A percentile compares a stretch with the other conserved stretches of the same genome.
These are phyloP conservation scores for Cladopsammia gracilis DNA, from an alignment of 64 coral and sea anemone species.

Conservation along the genomic window DNA sequence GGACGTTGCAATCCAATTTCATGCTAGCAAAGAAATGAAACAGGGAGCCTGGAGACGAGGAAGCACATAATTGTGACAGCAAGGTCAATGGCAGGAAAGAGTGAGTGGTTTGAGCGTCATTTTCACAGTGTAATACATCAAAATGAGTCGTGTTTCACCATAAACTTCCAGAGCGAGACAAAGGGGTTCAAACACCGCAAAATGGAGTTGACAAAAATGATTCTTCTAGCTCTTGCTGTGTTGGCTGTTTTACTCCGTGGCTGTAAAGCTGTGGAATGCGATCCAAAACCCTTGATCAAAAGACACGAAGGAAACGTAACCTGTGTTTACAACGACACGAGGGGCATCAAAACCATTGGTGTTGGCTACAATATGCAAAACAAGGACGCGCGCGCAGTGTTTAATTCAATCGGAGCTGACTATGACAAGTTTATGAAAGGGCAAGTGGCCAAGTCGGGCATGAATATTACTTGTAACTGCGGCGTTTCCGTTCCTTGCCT, in stretches of 20 bases:
- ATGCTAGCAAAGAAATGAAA: too few species aligned
- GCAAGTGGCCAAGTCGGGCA: constrained; percentile 34
- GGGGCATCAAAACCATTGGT: constrained; percentile 81
- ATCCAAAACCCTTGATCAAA: constrained; percentile 78
- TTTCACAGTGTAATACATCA: too few species aligned
- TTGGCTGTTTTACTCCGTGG: neutral
- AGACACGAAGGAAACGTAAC: constrained; percentile 47
- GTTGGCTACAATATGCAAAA: constrained; percentile 88
- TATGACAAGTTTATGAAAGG: constrained; percentile 80
- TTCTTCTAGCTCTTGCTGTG: neutral
- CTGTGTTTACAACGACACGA: constrained; percentile 78
- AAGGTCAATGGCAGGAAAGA: too few species aligned
- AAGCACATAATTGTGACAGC: too few species aligned
- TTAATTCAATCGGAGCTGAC: constrained; percentile 75
- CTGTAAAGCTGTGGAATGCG: neutral
- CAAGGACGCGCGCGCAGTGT: constrained; percentile 43
- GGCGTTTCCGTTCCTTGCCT: constrained; percentile 66
- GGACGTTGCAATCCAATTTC: too few species aligned
- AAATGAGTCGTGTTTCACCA: too few species aligned
- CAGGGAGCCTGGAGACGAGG: too few species aligned
- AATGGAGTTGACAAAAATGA: neutral
- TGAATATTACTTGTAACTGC: constrained; percentile 50
- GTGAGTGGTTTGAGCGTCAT: too few species aligned
- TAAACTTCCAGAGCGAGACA: neutral
- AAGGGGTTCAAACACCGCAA: neutral